Evolutionary conservation across 2,113 vertebrate species (phyloP).

Genomic region (Isurus oxyrinchus): DNA sequence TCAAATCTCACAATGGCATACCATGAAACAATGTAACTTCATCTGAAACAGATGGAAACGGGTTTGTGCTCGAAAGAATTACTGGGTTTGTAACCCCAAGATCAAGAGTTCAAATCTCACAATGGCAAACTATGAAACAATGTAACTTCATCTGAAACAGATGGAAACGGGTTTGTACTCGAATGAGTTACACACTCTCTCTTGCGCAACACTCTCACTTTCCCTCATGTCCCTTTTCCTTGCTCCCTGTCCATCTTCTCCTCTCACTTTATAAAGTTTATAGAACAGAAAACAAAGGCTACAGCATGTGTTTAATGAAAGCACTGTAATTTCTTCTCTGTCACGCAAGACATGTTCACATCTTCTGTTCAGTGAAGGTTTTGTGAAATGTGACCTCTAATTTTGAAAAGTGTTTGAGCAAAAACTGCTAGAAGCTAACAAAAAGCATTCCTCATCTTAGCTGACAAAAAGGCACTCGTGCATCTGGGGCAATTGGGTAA

Average conservation of each 20-base stretch:
- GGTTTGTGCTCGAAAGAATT: no score
- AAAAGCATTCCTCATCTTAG: not conserved
- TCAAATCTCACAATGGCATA: no score
- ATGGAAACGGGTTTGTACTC: no score
- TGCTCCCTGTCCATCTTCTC: not conserved
- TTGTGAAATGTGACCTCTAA: not conserved
- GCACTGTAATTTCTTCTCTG: not conserved
- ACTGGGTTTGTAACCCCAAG: no score
- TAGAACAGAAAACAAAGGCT: not conserved
- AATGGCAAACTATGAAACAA: no score
- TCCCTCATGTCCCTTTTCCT: not conserved
- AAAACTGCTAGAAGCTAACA: constrained; percentile 4
- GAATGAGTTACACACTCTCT: not conserved
- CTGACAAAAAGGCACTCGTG: not conserved
- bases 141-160: no score
- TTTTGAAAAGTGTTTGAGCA: constrained; percentile 8
- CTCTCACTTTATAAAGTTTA: not conserved
- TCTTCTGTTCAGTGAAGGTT: not conserved
- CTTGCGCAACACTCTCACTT: not conserved
- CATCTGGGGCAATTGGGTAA: not conserved
- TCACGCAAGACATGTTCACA: not conserved
- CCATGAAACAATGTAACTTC: no score
- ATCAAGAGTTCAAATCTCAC: no score
- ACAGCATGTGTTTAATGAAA: not conserved
- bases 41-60: no score